A percentile compares a stretch with the other conserved stretches of the same genome.
Conservation (phyloP, 1,140 invertebrate genomes). For the Holotrichia oblita region DNA sequence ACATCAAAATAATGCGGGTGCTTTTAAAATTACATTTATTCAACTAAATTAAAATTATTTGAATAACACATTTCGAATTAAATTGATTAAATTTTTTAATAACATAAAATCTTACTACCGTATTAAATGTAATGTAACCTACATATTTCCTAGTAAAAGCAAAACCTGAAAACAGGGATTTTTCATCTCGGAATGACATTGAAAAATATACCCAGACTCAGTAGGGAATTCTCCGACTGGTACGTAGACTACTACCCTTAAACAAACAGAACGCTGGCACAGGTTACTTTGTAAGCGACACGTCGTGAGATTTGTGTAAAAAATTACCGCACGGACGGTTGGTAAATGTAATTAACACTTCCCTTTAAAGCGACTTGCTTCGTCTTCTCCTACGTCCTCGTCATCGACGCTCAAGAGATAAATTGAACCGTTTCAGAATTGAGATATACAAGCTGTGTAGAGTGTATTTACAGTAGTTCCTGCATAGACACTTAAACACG, state of each 20-base stretch:
- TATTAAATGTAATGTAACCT: too few relatives aligned
- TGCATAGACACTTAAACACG: background rate
- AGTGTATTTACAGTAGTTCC: slow-evolving; percentile 20
- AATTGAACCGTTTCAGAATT: slow-evolving; percentile 13
- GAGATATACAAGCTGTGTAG: slow-evolving; percentile 18
- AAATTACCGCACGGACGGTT: slow-evolving; percentile 19
- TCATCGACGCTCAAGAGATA: background rate
- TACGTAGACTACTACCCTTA: slow-evolving; percentile 11
- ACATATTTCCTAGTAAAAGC: too few relatives aligned
- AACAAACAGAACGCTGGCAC: background rate
- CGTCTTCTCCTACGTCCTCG: background rate
- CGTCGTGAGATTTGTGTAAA: slow-evolving; percentile 7
- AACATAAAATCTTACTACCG: too few relatives aligned
- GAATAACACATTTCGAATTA: too few relatives aligned
- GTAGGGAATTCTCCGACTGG: background rate
- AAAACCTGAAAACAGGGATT: too few relatives aligned
- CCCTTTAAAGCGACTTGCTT: slow-evolving; percentile 14
- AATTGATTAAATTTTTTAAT: too few relatives aligned
- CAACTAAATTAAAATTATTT: too few relatives aligned
- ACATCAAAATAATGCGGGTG: too few relatives aligned
- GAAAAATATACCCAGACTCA: background rate
- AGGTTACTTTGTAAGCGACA: slow-evolving; percentile 7
- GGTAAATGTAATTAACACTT: slow-evolving; percentile 21
- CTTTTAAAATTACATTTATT: too few relatives aligned
- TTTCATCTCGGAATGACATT: background rate